These are phyloP conservation scores for Nomada ferruginata DNA, from an alignment of 2,888 invertebrate species.

Conservation along the genomic window DNA sequence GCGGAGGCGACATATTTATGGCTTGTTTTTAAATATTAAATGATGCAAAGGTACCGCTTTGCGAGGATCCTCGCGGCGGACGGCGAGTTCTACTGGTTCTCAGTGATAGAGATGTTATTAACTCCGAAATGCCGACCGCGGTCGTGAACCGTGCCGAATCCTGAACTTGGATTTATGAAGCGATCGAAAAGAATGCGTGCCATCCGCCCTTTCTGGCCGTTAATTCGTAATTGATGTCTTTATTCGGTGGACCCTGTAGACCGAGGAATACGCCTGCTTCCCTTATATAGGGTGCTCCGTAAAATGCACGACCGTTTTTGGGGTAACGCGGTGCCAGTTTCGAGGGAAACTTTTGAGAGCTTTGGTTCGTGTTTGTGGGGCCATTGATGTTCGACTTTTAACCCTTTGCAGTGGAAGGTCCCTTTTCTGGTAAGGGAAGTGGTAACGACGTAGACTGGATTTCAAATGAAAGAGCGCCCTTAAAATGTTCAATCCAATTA, in stretches of 20 bases:
- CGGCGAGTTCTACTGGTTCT: conserved; percentile 24
- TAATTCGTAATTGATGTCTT: conserved; percentile 60
- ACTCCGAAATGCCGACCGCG: conserved; percentile 53
- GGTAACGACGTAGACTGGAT: too few species aligned
- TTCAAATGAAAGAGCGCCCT: too few species aligned
- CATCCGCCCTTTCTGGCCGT: conserved; percentile 44
- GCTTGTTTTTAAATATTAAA: conserved; percentile 85
- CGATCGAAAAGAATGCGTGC: conserved; percentile 52
- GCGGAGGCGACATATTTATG: conserved; percentile 83
- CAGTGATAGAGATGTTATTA: conserved; percentile 77
- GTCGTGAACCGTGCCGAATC: conserved; percentile 73
- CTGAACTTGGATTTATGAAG: conserved; percentile 72
- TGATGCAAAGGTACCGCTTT: conserved; percentile 81
- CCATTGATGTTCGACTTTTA: too few species aligned
- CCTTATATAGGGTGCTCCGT: not conserved
- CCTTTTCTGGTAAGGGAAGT: too few species aligned
- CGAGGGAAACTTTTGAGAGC: too few species aligned
- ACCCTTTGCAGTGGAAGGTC: too few species aligned
- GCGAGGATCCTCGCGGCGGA: conserved; percentile 21
- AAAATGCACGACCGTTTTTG: not conserved
- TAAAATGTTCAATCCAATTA: too few species aligned
- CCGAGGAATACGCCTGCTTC: conserved; percentile 12
- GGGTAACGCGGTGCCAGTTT: not conserved
- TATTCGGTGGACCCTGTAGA: conserved; percentile 31
- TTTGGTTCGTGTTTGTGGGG: too few species aligned